These are phyloP conservation scores for Sakesphorus luctuosus DNA, from an alignment of 2,113 vertebrate genomes.

Conservation along the genomic window DNA sequence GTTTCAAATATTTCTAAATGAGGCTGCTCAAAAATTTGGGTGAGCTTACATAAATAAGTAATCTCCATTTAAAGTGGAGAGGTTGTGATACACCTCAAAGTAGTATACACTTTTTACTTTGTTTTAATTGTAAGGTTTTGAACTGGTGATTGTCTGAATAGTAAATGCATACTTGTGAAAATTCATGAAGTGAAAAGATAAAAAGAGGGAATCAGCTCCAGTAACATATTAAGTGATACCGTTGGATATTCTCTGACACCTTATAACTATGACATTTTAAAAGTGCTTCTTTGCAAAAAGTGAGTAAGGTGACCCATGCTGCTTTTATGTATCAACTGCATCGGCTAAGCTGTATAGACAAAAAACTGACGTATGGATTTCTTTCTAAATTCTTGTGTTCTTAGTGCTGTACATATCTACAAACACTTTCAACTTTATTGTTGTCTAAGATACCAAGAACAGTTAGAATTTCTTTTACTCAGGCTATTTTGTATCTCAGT, in stretches of 20 bases:
- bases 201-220: not conserved
- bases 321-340: not conserved
- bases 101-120: not conserved
- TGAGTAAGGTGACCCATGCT: not conserved
- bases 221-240: not conserved
- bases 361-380: not conserved
- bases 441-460: conserved; percentile 4
- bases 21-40: not conserved
- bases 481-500: conserved; percentile 27
- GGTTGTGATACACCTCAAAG: not conserved
- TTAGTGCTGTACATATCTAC: not conserved
- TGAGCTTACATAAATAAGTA: not conserved
- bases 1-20: not conserved
- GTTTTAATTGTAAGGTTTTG: not conserved
- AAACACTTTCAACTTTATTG: conserved; percentile 38
- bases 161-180: not conserved
- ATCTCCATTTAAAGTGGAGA: not conserved
- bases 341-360: not conserved
- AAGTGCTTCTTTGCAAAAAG: not conserved
- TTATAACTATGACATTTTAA: not conserved
- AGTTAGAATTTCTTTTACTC: conserved; percentile 69
- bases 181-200: not conserved
- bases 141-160: not conserved
- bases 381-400: not conserved
- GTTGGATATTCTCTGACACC: not conserved